Base-by-base conservation (phyloP, 2,113 vertebrate genomes). In the Penelope pileata region DNA sequence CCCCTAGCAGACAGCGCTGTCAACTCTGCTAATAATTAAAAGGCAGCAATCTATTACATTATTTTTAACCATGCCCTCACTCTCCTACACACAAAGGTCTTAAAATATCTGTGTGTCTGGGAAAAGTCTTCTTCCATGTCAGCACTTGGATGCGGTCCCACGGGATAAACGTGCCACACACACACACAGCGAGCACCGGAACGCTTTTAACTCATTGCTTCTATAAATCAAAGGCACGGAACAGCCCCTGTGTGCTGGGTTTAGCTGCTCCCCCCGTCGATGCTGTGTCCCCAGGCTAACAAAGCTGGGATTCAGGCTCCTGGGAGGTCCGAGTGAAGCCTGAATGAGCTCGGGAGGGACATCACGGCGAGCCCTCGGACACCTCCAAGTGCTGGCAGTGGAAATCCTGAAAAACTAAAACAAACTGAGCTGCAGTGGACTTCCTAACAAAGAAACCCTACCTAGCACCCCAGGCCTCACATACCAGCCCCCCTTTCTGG, bases 81-180 rank as follows among this genome's bases (percentile, higher is more conserved):
- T 63, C 73, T 90, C 86, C 70, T 91, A 79, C 74, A 77, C 47
- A 86, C 0, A 0, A 89, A 59, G 66, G 77, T 69, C 88, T 83
- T 87, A 93, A 97, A 94, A 96, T 93, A 95, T 91, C 86, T 3
- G 12, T 3, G 36, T 30, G 19, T 89, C 83, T 95, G 86, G 92
- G 88, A 91, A 89, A 94, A 94, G 89, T 47, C 77, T 86, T 93
- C 73, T 91, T 91, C 88, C 77, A 43, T 93, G 94, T 96, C 93
- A 96, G 80, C 90, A 76, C 85, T 91, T 95, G 93, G 95, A 95
- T 48, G 62, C n/a, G n/a, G 16, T 91, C 88, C 92, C 83, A 62
- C 0, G 1, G 85, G 88, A 94, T 56, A 86, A 83, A 91, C 79
- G 27, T 7, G 32, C 87, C 90, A 93, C 91, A 90, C 15, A 4